Evolutionary conservation across 2,888 invertebrate species (phyloP).

Genomic region (Dolichopus griseipennis): DNA sequence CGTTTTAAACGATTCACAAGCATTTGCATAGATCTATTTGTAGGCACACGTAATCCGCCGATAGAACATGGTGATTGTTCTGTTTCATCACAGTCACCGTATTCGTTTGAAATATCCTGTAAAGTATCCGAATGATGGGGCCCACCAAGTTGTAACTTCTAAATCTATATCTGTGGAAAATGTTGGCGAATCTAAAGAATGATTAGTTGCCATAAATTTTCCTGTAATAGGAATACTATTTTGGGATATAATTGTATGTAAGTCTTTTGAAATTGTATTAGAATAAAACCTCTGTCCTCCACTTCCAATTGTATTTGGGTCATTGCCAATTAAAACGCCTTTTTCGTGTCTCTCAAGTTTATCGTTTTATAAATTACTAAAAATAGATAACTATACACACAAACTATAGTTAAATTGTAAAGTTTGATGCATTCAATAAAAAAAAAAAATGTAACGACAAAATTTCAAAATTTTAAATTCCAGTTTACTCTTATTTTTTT

Average conservation of each 20-base stretch:
- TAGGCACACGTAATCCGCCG: slow-evolving; percentile 55
- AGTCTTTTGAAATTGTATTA: slow-evolving; percentile 17
- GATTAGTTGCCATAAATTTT: slow-evolving; percentile 23
- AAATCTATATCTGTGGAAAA: slow-evolving; percentile 44
- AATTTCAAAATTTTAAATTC: too few species aligned
- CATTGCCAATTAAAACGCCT: too few species aligned
- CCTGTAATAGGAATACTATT: slow-evolving; percentile 8
- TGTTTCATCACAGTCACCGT: slow-evolving; percentile 41
- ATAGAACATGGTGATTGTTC: slow-evolving; percentile 49
- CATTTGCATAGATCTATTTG: slow-evolving; percentile 48
- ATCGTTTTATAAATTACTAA: too few species aligned
- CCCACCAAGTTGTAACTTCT: slow-evolving; percentile 44
- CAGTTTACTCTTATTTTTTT: too few species aligned
- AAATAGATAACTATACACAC: too few species aligned
- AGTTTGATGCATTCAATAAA: too few species aligned
- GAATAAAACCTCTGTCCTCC: slow-evolving; percentile 16
- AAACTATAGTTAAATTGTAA: too few species aligned
- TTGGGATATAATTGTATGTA: slow-evolving; percentile 11
- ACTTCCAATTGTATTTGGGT: slow-evolving; percentile 12
- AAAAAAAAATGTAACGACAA: too few species aligned
- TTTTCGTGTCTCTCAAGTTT: too few species aligned
- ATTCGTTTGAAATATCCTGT: slow-evolving; percentile 26
- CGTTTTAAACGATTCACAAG: slow-evolving; percentile 49
- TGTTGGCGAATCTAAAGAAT: slow-evolving; percentile 18
- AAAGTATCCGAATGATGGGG: slow-evolving; percentile 21